These are phyloP conservation scores for Hippocampus barbouri DNA, from an alignment of 2,113 vertebrate species.

Conservation along the genomic window DNA sequence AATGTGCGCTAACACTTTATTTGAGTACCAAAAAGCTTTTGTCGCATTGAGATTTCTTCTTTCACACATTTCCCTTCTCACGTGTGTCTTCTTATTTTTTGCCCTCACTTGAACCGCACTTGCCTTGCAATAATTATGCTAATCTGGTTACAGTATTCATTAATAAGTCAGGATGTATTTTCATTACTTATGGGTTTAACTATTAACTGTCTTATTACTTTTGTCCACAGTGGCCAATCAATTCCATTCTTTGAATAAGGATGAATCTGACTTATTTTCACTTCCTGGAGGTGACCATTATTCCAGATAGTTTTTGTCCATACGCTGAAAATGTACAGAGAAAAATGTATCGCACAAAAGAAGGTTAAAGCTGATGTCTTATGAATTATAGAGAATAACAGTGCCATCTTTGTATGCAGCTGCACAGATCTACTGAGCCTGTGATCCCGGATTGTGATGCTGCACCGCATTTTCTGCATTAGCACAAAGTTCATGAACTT, in stretches of 20 bases:
- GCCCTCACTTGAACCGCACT: background rate
- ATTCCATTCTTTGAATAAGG: background rate
- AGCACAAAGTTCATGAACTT: background rate
- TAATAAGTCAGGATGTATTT: background rate
- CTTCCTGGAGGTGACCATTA: background rate
- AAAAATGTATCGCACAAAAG: background rate
- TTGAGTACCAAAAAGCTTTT: background rate
- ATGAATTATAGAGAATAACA: slow-evolving; percentile 1
- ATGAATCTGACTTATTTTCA: background rate
- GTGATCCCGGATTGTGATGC: background rate
- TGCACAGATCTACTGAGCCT: background rate
- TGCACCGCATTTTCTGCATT: slow-evolving; percentile 1
- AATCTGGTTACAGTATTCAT: background rate
- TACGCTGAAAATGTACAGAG: background rate
- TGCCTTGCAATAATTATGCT: background rate
- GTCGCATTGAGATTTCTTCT: background rate
- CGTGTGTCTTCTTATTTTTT: background rate
- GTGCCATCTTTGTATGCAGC: background rate
- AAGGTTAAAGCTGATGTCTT: background rate
- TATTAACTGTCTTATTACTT: background rate
- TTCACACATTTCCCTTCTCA: background rate
- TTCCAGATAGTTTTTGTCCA: background rate
- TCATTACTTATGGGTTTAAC: background rate
- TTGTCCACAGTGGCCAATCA: background rate
- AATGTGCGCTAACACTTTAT: too few relatives aligned